These are phyloP conservation scores for Lota lota DNA, from an alignment of 2,113 vertebrate species.

Conservation along the genomic window DNA sequence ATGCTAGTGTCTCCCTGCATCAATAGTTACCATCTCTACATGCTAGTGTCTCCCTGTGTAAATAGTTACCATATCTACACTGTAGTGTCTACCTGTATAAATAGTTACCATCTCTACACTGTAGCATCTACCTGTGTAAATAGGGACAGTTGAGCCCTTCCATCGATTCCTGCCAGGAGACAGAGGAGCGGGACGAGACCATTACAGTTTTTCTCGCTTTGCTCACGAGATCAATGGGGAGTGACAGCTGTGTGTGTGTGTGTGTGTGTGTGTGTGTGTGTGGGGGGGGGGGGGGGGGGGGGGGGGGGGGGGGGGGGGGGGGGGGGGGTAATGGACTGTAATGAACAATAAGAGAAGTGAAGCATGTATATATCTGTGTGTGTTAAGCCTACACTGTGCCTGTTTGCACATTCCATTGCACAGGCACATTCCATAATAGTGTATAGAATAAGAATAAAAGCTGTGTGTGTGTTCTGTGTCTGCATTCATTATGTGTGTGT, in stretches of 20 bases:
- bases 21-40: no score
- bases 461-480: no score
- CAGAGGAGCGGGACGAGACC: slow-evolving; percentile 25
- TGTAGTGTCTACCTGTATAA: no score
- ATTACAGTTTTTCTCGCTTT: slow-evolving; percentile 33
- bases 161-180: slow-evolving; percentile 44
- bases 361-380: background rate
- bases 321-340: slow-evolving; percentile 38
- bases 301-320: slow-evolving; percentile 10
- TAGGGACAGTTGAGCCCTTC: slow-evolving; percentile 7
- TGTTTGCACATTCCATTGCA: background rate
- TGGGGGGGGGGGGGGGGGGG: no score
- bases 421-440: no score
- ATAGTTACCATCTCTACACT: no score
- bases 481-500: no score
- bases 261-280: no score
- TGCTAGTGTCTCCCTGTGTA: no score
- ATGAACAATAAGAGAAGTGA: slow-evolving; percentile 28
- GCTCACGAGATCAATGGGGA: slow-evolving; percentile 47
- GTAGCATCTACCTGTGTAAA: slow-evolving; percentile 9
- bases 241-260: background rate
- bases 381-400: background rate
- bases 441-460: no score
- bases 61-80: no score
- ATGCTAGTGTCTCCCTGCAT: no score